These are phyloP conservation scores for Acipenser ruthenus DNA, from an alignment of 2,797 vertebrate genomes.

Conservation along the genomic window DNA sequence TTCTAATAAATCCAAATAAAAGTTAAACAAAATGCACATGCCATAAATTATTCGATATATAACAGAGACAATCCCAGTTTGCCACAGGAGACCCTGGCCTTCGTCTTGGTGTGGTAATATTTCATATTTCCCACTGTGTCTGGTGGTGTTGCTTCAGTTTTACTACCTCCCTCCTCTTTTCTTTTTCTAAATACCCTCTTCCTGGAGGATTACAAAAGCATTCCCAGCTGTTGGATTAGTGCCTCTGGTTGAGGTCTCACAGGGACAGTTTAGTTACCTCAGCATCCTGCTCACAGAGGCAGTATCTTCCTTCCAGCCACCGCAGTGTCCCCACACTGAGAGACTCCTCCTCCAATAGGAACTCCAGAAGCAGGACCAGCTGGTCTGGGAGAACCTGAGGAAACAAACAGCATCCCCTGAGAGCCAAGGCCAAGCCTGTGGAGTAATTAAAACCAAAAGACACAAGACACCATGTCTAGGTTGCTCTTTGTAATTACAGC, in stretches of 20 bases:
- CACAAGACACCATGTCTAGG: slow-evolving; percentile 10
- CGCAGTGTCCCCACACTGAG: slow-evolving; percentile 55
- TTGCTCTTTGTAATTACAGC: slow-evolving; percentile 10
- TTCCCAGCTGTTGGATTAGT: not conserved
- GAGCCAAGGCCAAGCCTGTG: not conserved
- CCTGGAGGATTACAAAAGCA: not conserved
- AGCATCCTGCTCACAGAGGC: slow-evolving; percentile 70
- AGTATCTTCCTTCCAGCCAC: slow-evolving; percentile 63
- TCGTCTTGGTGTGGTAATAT: no score
- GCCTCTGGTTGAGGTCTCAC: rapidly evolving
- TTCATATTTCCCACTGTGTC: no score
- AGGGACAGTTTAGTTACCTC: slow-evolving; percentile 62
- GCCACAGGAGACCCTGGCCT: no score
- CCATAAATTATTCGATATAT: no score
- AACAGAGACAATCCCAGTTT: no score
- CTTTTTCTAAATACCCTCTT: not conserved
- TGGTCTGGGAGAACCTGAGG: slow-evolving; percentile 80
- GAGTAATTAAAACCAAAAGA: slow-evolving; percentile 25
- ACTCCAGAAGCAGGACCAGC: slow-evolving; percentile 84
- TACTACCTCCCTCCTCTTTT: not conserved
- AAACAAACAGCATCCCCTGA: slow-evolving; percentile 29
- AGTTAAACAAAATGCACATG: no score
- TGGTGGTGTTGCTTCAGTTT: no score
- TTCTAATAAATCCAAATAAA: no score
- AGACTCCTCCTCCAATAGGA: slow-evolving; percentile 70